Percentiles rank a stretch among this genome's conserved stretches.
phyloP scores from a whole-genome alignment of 1,140 invertebrate species.

The Bombus waltoni region DNA sequence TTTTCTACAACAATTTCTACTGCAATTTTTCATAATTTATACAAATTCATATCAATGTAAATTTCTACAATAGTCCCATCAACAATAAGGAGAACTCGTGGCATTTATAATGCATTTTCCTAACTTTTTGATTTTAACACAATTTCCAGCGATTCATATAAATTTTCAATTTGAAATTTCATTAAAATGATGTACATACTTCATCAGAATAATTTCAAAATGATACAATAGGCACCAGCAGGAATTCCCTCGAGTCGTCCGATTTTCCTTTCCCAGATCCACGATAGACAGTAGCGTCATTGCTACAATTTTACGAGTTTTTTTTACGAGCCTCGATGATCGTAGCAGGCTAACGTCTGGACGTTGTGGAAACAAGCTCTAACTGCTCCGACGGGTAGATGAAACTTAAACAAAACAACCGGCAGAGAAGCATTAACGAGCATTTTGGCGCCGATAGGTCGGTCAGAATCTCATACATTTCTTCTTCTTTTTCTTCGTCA shows the following conservation, averaged over 20 bases:
- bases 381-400: conserved; percentile 36
- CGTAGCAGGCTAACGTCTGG: conserved; percentile 4
- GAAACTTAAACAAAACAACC: conserved; percentile 37
- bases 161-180: no score
- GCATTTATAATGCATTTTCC: no score
- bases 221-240: background rate
- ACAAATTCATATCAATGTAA: no score
- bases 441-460: conserved; percentile 61
- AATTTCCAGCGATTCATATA: no score
- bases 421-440: conserved; percentile 48
- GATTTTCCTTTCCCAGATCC: background rate
- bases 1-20: no score
- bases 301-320: conserved; percentile 52
- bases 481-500: background rate
- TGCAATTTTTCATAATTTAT: no score
- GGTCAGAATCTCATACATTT: conserved; percentile 47
- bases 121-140: no score
- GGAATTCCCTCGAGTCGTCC: background rate
- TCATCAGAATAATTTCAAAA: background rate
- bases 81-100: no score
- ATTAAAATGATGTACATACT: background rate
- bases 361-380: conserved; percentile 41
- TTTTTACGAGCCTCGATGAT: conserved; percentile 39
- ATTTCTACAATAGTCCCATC: no score
- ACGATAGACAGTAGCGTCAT: conserved; percentile 31